These are phyloP conservation scores for Eurytoma californica DNA, from an alignment of 2,888 invertebrate species.

Conservation along the genomic window DNA sequence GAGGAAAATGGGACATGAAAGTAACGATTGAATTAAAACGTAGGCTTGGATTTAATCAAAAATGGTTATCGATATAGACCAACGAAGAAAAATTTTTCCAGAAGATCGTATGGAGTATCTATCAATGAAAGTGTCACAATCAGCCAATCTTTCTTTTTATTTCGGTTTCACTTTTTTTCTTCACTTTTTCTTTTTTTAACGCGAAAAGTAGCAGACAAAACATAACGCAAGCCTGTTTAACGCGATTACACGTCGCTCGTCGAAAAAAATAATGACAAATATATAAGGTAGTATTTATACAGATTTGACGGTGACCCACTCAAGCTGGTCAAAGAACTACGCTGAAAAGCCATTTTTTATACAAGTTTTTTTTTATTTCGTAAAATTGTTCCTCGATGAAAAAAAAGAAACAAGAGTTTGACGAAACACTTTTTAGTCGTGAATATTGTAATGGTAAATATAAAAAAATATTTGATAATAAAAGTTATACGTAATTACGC, in stretches of 20 bases:
- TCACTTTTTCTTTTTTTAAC: conserved; percentile 22
- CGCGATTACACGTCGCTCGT: conserved; percentile 29
- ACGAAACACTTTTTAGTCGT: no score
- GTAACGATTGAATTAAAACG: conserved; percentile 38
- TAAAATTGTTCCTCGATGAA: conserved; percentile 4
- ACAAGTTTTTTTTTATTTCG: no score
- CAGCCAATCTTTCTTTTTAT: conserved; percentile 39
- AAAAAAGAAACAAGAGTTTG: background rate
- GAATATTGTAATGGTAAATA: conserved; percentile 40
- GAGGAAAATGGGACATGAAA: conserved; percentile 37
- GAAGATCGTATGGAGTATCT: conserved; percentile 14
- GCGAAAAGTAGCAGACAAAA: background rate
- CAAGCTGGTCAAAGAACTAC: conserved; percentile 48
- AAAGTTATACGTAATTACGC: background rate
- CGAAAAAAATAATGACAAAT: conserved; percentile 11
- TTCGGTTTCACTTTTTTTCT: no score
- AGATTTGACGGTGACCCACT: conserved; percentile 30
- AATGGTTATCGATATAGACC: conserved; percentile 32
- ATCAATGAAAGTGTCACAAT: conserved; percentile 53
- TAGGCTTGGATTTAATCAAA: conserved; percentile 35
- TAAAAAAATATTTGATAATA: conserved; percentile 46
- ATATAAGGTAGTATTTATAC: conserved; percentile 32
- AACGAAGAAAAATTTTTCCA: conserved; percentile 50
- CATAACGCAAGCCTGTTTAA: conserved; percentile 25
- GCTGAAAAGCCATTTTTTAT: conserved; percentile 42